phyloP scores from a whole-genome alignment of 1,140 invertebrate genomes.

The Acyrthosiphon pisum region DNA sequence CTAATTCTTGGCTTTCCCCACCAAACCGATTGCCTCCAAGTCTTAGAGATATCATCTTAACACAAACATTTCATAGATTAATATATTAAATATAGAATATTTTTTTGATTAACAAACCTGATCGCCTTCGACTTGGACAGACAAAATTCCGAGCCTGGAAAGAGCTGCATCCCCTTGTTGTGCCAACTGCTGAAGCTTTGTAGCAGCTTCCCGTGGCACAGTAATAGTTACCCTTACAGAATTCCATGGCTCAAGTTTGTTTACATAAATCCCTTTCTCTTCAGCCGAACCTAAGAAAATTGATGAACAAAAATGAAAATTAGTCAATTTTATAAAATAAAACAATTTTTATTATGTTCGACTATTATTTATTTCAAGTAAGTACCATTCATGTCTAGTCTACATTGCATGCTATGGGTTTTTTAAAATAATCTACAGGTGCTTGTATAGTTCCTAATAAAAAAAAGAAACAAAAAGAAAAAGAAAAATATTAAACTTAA shows the following conservation, averaged over 20 bases:
- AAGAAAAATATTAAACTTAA: slow-evolving; percentile 45
- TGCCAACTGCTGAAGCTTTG: slow-evolving; percentile 86
- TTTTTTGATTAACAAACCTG: slow-evolving; percentile 69
- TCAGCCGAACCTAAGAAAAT: slow-evolving; percentile 53
- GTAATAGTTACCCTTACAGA: slow-evolving; percentile 96
- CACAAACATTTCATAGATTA: not conserved
- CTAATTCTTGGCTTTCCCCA: slow-evolving; percentile 78
- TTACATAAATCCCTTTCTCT: slow-evolving; percentile 63
- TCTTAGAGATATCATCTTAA: slow-evolving; percentile 81
- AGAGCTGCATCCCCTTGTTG: slow-evolving; percentile 86
- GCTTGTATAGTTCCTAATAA: slow-evolving; percentile 57
- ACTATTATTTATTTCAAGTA: slow-evolving; percentile 28
- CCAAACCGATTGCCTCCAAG: slow-evolving; percentile 75
- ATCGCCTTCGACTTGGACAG: slow-evolving; percentile 95
- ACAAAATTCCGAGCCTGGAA: slow-evolving; percentile 89
- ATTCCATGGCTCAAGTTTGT: slow-evolving; percentile 97
- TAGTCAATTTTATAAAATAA: not conserved
- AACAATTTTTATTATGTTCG: not conserved
- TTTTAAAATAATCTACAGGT: slow-evolving; percentile 57
- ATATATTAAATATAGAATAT: not conserved
- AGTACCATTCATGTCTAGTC: slow-evolving; percentile 57
- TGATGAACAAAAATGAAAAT: not conserved
- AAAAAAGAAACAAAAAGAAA: slow-evolving; percentile 53
- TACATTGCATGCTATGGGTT: slow-evolving; percentile 57
- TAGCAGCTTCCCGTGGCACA: slow-evolving; percentile 92